phyloP scores from a whole-genome alignment of 2,113 vertebrate species.

The Capreolus pygargus region DNA sequence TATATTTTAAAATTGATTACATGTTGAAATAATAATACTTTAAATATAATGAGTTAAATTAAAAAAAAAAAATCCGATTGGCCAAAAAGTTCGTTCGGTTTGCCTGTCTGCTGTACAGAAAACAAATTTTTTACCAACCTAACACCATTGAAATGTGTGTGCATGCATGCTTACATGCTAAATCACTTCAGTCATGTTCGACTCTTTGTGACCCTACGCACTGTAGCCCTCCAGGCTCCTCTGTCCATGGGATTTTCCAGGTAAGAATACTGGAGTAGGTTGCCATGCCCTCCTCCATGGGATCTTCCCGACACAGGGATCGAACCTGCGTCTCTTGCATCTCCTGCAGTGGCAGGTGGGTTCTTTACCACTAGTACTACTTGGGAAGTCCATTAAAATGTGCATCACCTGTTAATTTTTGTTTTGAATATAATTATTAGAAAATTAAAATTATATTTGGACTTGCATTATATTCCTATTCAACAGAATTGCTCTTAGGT shows the following conservation, averaged over 20 bases:
- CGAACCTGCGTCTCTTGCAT: neutral
- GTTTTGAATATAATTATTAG: neutral
- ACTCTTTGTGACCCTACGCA: neutral
- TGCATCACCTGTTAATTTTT: neutral
- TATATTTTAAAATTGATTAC: neutral
- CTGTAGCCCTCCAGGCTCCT: neutral
- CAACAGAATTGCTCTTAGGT: neutral
- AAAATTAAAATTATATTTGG: neutral
- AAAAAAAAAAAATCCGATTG: neutral
- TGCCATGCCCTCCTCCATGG: neutral
- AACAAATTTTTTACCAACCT: neutral
- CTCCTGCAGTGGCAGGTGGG: neutral
- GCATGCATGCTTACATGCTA: neutral
- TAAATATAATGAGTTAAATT: neutral
- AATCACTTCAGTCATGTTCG: neutral
- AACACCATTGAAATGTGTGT: neutral
- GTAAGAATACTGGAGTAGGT: neutral
- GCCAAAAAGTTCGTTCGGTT: neutral
- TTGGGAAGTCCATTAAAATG: neutral
- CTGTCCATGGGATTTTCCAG: neutral
- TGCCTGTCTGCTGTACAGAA: fast-evolving
- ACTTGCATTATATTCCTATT: neutral
- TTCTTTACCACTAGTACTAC: neutral
- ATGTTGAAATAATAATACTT: neutral
- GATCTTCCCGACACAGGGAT: neutral